These are phyloP conservation scores for Clostera curtula DNA, from an alignment of 2,888 invertebrate species.

Conservation along the genomic window DNA sequence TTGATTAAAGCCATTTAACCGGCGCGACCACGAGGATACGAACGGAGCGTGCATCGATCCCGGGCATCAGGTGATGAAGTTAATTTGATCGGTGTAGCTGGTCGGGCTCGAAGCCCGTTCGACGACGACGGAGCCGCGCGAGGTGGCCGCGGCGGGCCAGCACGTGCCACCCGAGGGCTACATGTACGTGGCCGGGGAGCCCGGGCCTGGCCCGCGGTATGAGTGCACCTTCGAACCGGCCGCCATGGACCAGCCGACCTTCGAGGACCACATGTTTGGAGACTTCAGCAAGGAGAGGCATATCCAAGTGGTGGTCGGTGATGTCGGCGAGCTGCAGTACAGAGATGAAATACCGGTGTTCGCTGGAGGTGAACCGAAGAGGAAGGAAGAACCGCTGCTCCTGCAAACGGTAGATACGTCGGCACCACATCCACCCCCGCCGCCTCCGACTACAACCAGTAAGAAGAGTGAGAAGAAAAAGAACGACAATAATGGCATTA, in stretches of 20 bases:
- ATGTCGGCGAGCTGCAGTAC: constrained; percentile 69
- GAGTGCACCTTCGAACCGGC: constrained; percentile 59
- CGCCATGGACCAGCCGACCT: constrained; percentile 79
- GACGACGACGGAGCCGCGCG: constrained; percentile 61
- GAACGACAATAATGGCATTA: constrained; percentile 88
- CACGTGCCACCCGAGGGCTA: constrained; percentile 63
- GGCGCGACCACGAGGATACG: constrained; percentile 66
- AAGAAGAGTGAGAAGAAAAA: constrained; percentile 88
- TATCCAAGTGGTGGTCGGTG: constrained; percentile 65
- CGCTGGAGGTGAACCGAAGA: constrained; percentile 41
- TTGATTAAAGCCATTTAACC: constrained; percentile 76
- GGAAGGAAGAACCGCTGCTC: constrained; percentile 60
- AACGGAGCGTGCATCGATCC: constrained; percentile 68
- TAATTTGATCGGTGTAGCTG: constrained; percentile 67
- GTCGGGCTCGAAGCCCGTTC: constrained; percentile 31
- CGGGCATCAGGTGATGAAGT: constrained; percentile 61
- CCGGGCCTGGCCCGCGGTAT: constrained; percentile 49
- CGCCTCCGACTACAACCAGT: constrained; percentile 51
- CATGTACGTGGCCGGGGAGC: constrained; percentile 69
- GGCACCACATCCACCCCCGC: constrained; percentile 34
- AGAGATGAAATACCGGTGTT: constrained; percentile 60
- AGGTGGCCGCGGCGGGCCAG: constrained; percentile 64
- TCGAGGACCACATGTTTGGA: constrained; percentile 87
- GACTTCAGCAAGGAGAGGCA: constrained; percentile 79
- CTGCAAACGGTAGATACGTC: constrained; percentile 54